Evolutionary conservation across 2,888 invertebrate genomes (phyloP).

Genomic region (Trypoxylon attenuatum): DNA sequence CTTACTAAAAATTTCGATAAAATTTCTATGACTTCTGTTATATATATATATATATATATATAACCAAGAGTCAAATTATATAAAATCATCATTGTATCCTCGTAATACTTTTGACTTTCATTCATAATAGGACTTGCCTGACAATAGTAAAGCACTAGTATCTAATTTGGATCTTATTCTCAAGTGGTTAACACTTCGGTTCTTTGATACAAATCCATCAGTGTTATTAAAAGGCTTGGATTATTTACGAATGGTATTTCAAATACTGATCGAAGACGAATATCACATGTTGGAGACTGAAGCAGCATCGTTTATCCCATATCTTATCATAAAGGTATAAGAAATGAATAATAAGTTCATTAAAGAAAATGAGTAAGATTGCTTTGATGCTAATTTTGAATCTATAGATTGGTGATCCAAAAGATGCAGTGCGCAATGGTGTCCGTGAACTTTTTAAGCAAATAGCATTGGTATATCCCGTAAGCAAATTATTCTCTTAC

Average conservation of each 20-base stretch:
- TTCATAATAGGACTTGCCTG: conserved; percentile 80
- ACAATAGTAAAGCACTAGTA: conserved; percentile 87
- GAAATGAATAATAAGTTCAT: neutral
- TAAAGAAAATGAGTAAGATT: no score
- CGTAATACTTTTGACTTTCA: neutral
- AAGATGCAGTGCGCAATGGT: conserved; percentile 94
- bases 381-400: neutral
- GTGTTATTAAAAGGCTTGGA: conserved; percentile 97
- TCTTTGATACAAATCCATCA: conserved; percentile 99
- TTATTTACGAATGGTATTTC: conserved; percentile 90
- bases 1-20: no score
- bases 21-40: no score
- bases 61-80: neutral
- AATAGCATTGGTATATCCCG: conserved; percentile 90
- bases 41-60: no score
- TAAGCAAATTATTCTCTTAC: conserved; percentile 90
- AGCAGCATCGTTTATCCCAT: conserved; percentile 95
- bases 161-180: conserved; percentile 95
- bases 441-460: conserved; percentile 90
- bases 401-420: conserved; percentile 91
- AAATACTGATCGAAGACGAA: conserved; percentile 84
- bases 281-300: conserved; percentile 94
- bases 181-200: conserved; percentile 96
- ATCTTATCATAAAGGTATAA: conserved; percentile 92
- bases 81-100: neutral